Percentiles rank a stretch among this genome's conserved stretches.
Evolutionary conservation across 2,797 vertebrate species (phyloP).

Genomic region (Atherinosoma microstoma): DNA sequence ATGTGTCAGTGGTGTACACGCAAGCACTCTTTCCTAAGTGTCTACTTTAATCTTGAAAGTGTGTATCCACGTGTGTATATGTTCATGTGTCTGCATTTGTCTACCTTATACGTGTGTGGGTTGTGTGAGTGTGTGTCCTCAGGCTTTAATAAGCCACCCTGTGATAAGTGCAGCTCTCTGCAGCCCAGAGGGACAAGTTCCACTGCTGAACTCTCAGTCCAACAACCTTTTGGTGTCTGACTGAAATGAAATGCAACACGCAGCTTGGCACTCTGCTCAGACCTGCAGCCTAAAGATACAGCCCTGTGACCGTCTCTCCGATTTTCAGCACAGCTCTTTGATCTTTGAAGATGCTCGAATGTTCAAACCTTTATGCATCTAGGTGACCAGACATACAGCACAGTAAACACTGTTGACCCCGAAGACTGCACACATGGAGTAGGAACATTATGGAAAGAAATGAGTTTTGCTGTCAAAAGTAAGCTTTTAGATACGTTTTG

Average conservation of each 20-base stretch:
- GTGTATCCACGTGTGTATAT: conserved; percentile 7
- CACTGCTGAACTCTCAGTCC: conserved; percentile 23
- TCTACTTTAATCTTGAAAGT: conserved; percentile 12
- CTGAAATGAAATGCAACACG: conserved; percentile 50
- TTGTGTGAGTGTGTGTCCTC: conserved; percentile 14
- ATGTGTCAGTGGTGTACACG: background rate
- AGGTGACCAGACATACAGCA: background rate
- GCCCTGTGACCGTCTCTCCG: conserved; percentile 2
- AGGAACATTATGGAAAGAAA: background rate
- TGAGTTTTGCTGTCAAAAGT: no score
- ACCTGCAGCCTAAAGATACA: conserved; percentile 13
- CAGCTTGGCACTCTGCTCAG: conserved; percentile 24
- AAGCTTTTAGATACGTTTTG: background rate
- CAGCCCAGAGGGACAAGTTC: conserved; percentile 36
- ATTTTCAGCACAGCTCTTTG: conserved; percentile 8
- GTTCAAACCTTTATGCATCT: conserved; percentile 17
- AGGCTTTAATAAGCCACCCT: conserved; percentile 45
- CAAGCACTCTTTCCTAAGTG: background rate
- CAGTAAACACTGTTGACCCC: background rate
- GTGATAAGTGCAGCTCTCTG: conserved; percentile 48
- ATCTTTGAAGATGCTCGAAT: conserved; percentile 36
- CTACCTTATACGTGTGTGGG: conserved; percentile 17
- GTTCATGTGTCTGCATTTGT: background rate
- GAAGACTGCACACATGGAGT: background rate
- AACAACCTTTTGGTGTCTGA: conserved; percentile 35